phyloP scores from a whole-genome alignment of 64 coral and sea anemone genomes.

The Porites lutea region DNA sequence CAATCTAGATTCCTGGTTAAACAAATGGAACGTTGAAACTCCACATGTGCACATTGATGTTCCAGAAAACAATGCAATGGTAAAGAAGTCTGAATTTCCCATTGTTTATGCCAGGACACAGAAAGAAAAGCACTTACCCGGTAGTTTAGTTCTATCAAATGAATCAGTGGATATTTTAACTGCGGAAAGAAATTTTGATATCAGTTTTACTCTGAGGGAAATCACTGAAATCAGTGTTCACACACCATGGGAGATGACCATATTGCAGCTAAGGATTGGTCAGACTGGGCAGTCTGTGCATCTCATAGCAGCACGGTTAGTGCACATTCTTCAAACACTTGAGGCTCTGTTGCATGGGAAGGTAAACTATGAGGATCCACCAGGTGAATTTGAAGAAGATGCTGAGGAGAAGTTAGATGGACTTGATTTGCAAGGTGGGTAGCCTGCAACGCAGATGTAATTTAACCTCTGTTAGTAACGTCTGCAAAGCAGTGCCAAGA shows the following conservation, averaged over 20 bases:
- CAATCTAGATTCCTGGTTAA: slow-evolving; percentile 93
- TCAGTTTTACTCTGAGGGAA: slow-evolving; percentile 68
- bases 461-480: no score
- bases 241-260: slow-evolving; percentile 90
- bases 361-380: slow-evolving; percentile 84
- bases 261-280: slow-evolving; percentile 71
- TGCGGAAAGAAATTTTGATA: slow-evolving; percentile 28
- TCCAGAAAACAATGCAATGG: slow-evolving; percentile 15
- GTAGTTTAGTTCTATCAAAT: slow-evolving; percentile 65
- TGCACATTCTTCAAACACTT: slow-evolving; percentile 81
- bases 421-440: slow-evolving; percentile 18
- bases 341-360: slow-evolving; percentile 74
- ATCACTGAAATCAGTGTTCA: slow-evolving; percentile 81
- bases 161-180: slow-evolving; percentile 69
- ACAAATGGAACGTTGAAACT: slow-evolving; percentile 79
- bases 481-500: no score
- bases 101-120: slow-evolving; percentile 73
- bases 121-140: slow-evolving; percentile 78
- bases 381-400: slow-evolving; percentile 31
- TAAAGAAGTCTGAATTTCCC: slow-evolving; percentile 82
- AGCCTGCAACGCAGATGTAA: no score
- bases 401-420: slow-evolving; percentile 17
- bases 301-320: slow-evolving; percentile 82
- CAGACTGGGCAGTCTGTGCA: slow-evolving; percentile 68
- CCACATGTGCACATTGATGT: slow-evolving; percentile 72